Evolutionary conservation across 2,888 invertebrate genomes (phyloP), one percentile per base, ranked within the genome.

Genomic region (Morinoia aosen): DNA sequence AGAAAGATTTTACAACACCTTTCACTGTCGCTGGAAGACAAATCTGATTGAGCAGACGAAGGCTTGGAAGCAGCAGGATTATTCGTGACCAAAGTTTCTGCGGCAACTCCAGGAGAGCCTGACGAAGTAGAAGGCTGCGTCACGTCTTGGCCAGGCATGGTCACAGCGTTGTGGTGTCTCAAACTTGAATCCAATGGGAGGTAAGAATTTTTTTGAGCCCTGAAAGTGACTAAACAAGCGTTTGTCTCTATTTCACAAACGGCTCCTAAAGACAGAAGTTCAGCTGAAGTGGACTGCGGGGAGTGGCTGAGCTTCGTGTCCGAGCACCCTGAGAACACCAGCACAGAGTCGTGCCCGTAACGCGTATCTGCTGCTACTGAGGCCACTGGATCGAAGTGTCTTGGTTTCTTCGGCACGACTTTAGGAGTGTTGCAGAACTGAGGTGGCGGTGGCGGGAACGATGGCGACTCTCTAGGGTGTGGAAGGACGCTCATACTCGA

Each of bases 211-310:
- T 90, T 90, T 90, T 39, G 14, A 39, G 90, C 3, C 90, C 90
- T 90, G 48, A 90, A 90, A 90, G 90, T 90, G 39, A 40, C 90
- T 16, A 40, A 90, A 19, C 90, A 90, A 90, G 90, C 90, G 48
- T 90, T 90, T 40, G 90, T 90, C 19, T 90, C 40, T 39, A 90
- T 48, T 39, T 90, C 90, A 90, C 90, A 90, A 90, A 39, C 14
- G 39, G 39, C 90, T 39, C 90, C 90, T 39, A 90, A 40, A 16
- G 90, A 90, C 19, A 33, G 40, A 90, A 90, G 14, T 48, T 90
- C 90, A 48, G 39, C 11, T 90, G 90, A 90, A 40, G 16, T 90
- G 7, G 90, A 90, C 7, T 90, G 48, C 39, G 19, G 12, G 12
- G 39, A 40, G 39, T 90, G 40, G 14, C 4, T 40, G 90, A 90